Base-by-base conservation (phyloP, 1,140 invertebrate genomes). In the Vanessa atalanta region DNA sequence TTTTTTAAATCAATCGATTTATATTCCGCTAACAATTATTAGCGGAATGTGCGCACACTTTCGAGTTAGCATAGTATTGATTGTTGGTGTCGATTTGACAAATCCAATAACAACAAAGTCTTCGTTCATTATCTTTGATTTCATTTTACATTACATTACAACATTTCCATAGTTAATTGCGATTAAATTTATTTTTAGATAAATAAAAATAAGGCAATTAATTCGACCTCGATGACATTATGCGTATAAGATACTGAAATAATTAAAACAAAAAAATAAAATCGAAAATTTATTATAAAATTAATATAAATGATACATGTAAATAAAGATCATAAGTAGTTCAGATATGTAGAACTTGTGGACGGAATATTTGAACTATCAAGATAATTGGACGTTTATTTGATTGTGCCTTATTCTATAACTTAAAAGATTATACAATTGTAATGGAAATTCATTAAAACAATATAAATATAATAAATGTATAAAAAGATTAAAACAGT, bases 211-310 rank as follows among this genome's bases (percentile, higher is more conserved):
- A 9, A 43, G 37, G 37, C 7, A 43, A 43, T 5, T 43, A 1
- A 43, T 43, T 43, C 1, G 3, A 31, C 6, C 3, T 31, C 26
- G 6, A 43, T 43, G 7, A 43, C 37, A 43, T 9, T 43, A 9
- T 9, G 37, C 37, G 20, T 57, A 23, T 23, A 23, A 11, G 2
- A 13, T 23, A 57, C 9, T 11, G 37, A 13, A 26, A 57, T 2
- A 57, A 61, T 43, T 61, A 61, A 61, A 61, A 61, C 57, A 61
- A 61, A 61, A 61, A 14, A 15, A 37, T 37, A 37, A 31, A 14
- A 37, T 13, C 16, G 8, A 7, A 61, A 20, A 61, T 61, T 61
- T 61, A 61, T 37, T 61, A 61, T 61, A 61, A 61, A 61, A 37
- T 31, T 31, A 26, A 57, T 57, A 61, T 61, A 61, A 61, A 61